Base-by-base conservation (phyloP, 2,888 invertebrate genomes). In the Luperina nickerlii region DNA sequence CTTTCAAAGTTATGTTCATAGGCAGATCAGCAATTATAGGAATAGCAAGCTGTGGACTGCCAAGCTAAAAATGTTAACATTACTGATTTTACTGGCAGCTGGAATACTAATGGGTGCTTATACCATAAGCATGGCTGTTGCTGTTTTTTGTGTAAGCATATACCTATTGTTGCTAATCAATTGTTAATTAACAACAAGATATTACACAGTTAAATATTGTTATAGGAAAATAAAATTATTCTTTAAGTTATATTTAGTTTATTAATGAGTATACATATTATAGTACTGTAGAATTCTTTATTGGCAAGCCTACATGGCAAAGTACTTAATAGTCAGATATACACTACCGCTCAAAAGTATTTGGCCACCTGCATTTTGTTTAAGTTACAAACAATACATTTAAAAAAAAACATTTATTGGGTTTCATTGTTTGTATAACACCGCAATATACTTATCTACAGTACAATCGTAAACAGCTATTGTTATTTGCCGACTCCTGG, bases 91-190 rank as follows among this genome's bases (percentile, higher is more conserved):
- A 80, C 84, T 84, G 76, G 74, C 74, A 78, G 73, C 76, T 87
- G 86, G 78, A 79, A 81, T 71, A 82, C 71, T 70, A 76, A 75
- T 65, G 11, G 67, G 89, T 81, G 82, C 80, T 79, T 92, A 91
- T 92, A 90, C 92, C 92, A 93, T 91, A 84, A 88, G 84, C 87
- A 91, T 92, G 92, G 92, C 80, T 74, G 57, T 88, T 92, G 82
- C 88, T 93, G 90, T 92, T 89, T 91, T 91, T 90, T 92, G 85
- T 89, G 78, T 78, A 91, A 93, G 91, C 90, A 78, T 81, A 77
- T 87, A 75, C 76, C 73, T 62, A 70, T 77, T 90, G 89, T 85
- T 90, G 82, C 83, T 89, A 92, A 91, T 90, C 88, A 91, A 89
- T 89, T 80, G 65, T 67, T 85, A 89, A 92, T 89, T 90, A 90